Base-by-base conservation (phyloP, 2,797 vertebrate species). In the Cygnus olor region DNA sequence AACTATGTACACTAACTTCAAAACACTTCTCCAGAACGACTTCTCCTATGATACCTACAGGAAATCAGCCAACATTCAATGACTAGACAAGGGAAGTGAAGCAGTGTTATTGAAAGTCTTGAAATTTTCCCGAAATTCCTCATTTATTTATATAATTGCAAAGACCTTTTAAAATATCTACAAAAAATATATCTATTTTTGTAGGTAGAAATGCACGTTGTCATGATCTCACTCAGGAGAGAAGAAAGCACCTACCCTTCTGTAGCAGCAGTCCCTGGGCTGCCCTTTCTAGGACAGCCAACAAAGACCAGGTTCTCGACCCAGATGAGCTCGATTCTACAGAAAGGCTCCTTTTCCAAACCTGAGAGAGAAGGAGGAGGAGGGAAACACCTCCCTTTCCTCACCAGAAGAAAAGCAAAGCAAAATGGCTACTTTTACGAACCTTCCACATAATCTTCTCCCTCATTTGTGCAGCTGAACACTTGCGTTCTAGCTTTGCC, bases 21-120 rank as follows among this genome's bases (percentile, higher is more conserved):
- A 90, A 92, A 73, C 17, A 36, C 12, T 66, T 89, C 25, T 87
- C 51, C n/a, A 68, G 34, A 93, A 42, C 2, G 34, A 93, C 25
- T 27, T 53, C 54, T 68, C n/a, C 40, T 21, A 32, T 9, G 21
- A n/a, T 9, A 8, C 6, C 57, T 63, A 40, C 28, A 66, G 32
- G 7, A 84, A 77, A 66, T 32, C 13, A 73, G 60, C 19, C 68
- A 88, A 7, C 0, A 7, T 25, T 77, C 80, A 73, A 7, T 82
- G 60, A 66, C 47, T n/a, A 76, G 24, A 27, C 15, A 82, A 63
- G n/a, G 5, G 6, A n/a, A 72, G 2, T 8, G 10, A 88, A 86
- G 38, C 0, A 4, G 21, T 30, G 17, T 40, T 80, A 70, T 6
- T 2, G 1, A 3, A 57, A 89, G 20, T 30, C 5, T 2, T 63